Conservation (phyloP, 2,888 invertebrate species). For the Bugulina stolonifera region DNA sequence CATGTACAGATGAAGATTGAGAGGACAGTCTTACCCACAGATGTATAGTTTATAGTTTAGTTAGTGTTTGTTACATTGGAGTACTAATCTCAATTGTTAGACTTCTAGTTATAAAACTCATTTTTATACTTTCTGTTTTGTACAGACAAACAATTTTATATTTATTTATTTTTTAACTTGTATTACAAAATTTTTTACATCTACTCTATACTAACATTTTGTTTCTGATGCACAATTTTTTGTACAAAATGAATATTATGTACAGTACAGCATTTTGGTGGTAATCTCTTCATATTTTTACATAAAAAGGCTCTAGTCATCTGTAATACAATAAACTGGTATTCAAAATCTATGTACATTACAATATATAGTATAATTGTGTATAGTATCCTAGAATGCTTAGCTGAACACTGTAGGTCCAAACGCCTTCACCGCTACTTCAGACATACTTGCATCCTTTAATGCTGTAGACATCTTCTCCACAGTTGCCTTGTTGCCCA, state of each 20-base stretch:
- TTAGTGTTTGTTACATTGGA: neutral
- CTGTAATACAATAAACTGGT: neutral
- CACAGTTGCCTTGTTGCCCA: constrained; percentile 2
- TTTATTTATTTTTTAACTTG: neutral
- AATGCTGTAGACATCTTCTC: constrained; percentile 11
- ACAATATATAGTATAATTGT: neutral
- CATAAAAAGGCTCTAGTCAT: neutral
- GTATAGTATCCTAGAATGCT: neutral
- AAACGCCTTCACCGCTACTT: neutral
- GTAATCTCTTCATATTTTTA: neutral
- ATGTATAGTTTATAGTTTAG: constrained; percentile 11
- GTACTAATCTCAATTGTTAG: neutral
- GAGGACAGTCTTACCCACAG: neutral
- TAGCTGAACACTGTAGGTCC: constrained; percentile 9
- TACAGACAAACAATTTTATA: neutral
- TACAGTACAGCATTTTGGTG: too few species aligned
- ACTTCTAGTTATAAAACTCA: too few species aligned
- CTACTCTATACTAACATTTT: too few species aligned
- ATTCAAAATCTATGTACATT: neutral
- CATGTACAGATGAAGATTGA: constrained; percentile 18
- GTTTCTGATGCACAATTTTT: neutral
- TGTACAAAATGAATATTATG: neutral
- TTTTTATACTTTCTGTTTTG: neutral
- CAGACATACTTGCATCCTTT: neutral
- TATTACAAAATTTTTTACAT: neutral